Base-by-base conservation (phyloP, 2,113 vertebrate genomes). In the Junco hyemalis region DNA sequence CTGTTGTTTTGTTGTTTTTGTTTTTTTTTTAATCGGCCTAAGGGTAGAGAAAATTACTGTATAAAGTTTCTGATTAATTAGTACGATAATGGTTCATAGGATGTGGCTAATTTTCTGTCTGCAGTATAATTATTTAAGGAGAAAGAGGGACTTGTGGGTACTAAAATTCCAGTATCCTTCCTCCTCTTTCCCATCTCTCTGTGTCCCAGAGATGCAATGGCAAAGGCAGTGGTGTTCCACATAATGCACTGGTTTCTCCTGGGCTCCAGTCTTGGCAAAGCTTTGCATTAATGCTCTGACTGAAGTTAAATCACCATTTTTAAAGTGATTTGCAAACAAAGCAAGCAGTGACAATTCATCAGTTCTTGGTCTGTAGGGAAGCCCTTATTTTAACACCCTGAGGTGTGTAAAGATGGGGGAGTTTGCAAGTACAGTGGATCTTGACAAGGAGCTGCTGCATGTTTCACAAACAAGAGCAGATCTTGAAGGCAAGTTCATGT, bases 1-100 rank as follows among this genome's bases (percentile, higher is more conserved):
- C 31, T 70, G 14, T 69, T 82, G 63, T 82, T 68, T 42, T 68
- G 29, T 50, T 74, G 21, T 0, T 0, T 29, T 63, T 54, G 77
- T 84, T 8, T 2, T 84, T 64, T 59, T 81, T 84, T 8, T 0
- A 35, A 29, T 56, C 0, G 10, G 33, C 78, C 61, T 66, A 36
- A 68, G 48, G 48, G 48, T 53, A 21, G 10, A 87, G 61, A 65
- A 93, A 94, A 93, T 94, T 24, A 51, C 53, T 35, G 23, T 74
- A 20, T 68, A 54, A 91, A 81, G 26, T 81, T 95, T 91, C 33
- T 74, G 84, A 72, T 91, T 68, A 93, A 51, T 76, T 79, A 47
- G 11, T 38, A n/a, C 65, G 63, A 59, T 91, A 81, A 51, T 36
- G 36, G n/a, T 64, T 79, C 36, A 63, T 71, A 61, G 71, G 79